phyloP scores from a whole-genome alignment of 1,140 invertebrate genomes.

The Drosophila pruinosa region DNA sequence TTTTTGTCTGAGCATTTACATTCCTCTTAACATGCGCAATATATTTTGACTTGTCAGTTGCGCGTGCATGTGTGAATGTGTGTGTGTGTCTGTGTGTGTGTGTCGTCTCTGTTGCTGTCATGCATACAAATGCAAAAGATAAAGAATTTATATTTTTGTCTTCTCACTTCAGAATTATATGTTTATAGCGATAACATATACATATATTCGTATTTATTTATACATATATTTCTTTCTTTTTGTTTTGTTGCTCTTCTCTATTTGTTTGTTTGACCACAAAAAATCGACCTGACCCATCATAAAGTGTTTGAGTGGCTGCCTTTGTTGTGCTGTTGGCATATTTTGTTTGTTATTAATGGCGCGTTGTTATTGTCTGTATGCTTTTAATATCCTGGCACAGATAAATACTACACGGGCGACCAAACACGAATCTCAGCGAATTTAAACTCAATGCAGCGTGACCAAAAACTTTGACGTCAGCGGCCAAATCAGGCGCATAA shows the following conservation, averaged over 20 bases:
- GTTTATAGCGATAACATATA: conserved; percentile 16
- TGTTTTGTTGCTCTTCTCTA: background rate
- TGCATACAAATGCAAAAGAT: conserved; percentile 73
- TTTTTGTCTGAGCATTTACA: conserved; percentile 59
- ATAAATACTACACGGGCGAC: conserved; percentile 24
- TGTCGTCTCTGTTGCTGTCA: conserved; percentile 40
- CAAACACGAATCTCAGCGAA: conserved; percentile 6
- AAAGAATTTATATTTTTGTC: conserved; percentile 48
- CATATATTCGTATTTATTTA: conserved; percentile 37
- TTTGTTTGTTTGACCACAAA: conserved; percentile 31
- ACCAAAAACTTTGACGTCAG: conserved; percentile 60
- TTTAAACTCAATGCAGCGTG: conserved; percentile 70
- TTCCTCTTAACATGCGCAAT: conserved; percentile 74
- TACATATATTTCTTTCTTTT: conserved; percentile 1
- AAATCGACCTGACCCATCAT: conserved; percentile 65
- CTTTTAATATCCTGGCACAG: conserved; percentile 33
- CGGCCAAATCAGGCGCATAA: conserved; percentile 40
- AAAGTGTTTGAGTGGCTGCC: conserved; percentile 39
- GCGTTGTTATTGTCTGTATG: conserved; percentile 34
- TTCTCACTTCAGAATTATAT: conserved; percentile 9
- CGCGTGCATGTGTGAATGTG: conserved; percentile 18
- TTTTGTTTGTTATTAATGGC: conserved; percentile 45
- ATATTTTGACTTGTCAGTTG: conserved; percentile 64
- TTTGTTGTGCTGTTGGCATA: conserved; percentile 33
- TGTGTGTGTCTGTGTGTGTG: conserved; percentile 15